Evolutionary conservation across 2,113 vertebrate species (phyloP).

Genomic region (Misgurnus mizolepis): DNA sequence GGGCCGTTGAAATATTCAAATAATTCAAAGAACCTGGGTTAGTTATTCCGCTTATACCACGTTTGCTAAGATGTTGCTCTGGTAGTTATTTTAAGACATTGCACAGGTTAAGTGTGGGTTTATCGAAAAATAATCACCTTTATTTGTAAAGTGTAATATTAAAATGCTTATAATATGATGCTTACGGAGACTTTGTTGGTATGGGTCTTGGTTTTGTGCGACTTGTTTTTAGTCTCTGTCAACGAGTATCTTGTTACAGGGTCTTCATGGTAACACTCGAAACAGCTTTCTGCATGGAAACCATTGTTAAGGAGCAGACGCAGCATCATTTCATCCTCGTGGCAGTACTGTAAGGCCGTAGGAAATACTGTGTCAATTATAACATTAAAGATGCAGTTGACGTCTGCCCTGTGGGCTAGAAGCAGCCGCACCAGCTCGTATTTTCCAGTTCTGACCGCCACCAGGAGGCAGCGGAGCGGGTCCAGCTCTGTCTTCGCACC

Average conservation of each 20-base stretch:
- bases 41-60: too few relatives aligned
- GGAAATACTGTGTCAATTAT: constrained; percentile 82
- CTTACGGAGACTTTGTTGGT: constrained; percentile 62
- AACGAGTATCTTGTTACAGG: constrained; percentile 72
- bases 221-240: constrained; percentile 61
- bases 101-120: too few relatives aligned
- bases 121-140: too few relatives aligned
- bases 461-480: constrained; percentile 81
- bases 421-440: constrained; percentile 81
- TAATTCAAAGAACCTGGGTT: too few relatives aligned
- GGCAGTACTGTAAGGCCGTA: constrained; percentile 83
- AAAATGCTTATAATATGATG: not conserved
- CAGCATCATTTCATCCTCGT: constrained; percentile 82
- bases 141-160: too few relatives aligned
- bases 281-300: constrained; percentile 82
- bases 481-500: constrained; percentile 80
- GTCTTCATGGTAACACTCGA: constrained; percentile 81
- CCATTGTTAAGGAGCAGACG: constrained; percentile 83
- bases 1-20: too few relatives aligned
- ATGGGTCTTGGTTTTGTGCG: constrained; percentile 53
- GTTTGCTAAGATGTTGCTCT: too few relatives aligned
- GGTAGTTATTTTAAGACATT: too few relatives aligned
- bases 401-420: constrained; percentile 77
- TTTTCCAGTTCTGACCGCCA: constrained; percentile 80
- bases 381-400: constrained; percentile 85